Conservation (phyloP, 2,113 vertebrate species). For the Mionectes macconnelli region DNA sequence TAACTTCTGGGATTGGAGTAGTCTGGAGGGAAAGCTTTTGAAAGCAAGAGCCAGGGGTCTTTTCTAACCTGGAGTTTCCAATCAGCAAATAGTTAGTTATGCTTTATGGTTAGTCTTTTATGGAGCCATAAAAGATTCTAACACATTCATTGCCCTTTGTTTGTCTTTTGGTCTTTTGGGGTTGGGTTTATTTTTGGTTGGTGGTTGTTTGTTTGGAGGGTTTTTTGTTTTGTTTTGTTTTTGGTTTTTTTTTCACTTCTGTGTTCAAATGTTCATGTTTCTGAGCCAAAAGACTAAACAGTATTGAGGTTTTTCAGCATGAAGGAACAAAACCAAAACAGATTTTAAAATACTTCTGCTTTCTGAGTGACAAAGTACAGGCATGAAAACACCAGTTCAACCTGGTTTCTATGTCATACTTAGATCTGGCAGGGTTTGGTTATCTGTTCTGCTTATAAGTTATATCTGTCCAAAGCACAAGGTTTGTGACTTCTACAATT, state of each 20-base stretch:
- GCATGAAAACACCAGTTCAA: background rate
- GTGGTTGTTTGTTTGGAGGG: background rate
- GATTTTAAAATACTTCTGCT: background rate
- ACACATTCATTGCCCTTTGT: background rate
- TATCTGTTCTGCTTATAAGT: constrained; percentile 6
- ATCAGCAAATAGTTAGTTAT: background rate
- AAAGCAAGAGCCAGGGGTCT: background rate
- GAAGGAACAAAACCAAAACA: background rate
- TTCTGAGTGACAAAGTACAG: background rate
- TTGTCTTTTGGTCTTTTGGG: too few species aligned
- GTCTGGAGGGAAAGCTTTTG: background rate
- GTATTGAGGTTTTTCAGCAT: background rate
- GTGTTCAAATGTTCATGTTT: background rate
- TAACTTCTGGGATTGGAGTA: background rate
- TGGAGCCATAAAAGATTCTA: background rate
- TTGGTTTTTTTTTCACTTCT: background rate
- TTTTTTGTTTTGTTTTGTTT: background rate
- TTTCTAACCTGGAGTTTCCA: background rate
- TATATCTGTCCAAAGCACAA: background rate
- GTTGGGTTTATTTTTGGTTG: too few species aligned
- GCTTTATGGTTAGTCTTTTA: background rate
- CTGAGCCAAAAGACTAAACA: background rate
- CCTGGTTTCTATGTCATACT: background rate
- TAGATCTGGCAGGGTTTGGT: background rate
- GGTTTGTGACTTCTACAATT: background rate